Evolutionary conservation across 2,888 invertebrate genomes (phyloP).

Genomic region (Caenorhabditis imperialis): DNA sequence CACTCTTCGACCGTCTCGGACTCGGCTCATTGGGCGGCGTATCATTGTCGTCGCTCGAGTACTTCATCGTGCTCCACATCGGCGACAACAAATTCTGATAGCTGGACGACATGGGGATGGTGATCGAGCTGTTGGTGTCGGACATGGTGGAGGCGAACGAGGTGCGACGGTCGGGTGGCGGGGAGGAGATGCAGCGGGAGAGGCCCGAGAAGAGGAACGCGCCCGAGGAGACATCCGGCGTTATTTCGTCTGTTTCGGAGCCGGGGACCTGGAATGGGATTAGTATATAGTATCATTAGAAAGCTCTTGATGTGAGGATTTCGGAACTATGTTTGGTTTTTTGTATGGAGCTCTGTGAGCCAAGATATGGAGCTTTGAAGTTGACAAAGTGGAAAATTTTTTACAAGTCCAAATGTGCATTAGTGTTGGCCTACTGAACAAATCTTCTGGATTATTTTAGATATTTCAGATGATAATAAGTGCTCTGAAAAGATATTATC

Average conservation of each 20-base stretch:
- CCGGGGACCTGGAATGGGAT: slow-evolving; percentile 30
- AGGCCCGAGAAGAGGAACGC: slow-evolving; percentile 24
- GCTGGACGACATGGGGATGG: slow-evolving; percentile 68
- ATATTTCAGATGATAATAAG: no score
- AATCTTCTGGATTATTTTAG: no score
- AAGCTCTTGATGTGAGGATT: no score
- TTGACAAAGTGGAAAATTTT: no score
- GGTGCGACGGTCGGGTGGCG: slow-evolving; percentile 73
- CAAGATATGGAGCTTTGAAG: no score
- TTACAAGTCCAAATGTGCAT: no score
- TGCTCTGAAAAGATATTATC: no score
- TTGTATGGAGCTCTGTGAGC: no score
- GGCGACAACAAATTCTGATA: slow-evolving; percentile 75
- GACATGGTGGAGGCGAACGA: slow-evolving; percentile 69
- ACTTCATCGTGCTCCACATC: slow-evolving; percentile 66
- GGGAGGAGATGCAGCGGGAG: slow-evolving; percentile 53
- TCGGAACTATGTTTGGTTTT: no score
- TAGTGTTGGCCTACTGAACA: no score
- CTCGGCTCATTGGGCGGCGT: slow-evolving; percentile 64
- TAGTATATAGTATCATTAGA: no score
- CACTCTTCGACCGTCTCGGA: slow-evolving; percentile 67
- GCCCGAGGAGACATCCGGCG: slow-evolving; percentile 19
- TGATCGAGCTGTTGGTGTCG: slow-evolving; percentile 65
- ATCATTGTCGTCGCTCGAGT: slow-evolving; percentile 65
- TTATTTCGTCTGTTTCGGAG: slow-evolving; percentile 16